Base-by-base conservation (phyloP, 2,797 vertebrate genomes). In the Megaceryle alcyon region DNA sequence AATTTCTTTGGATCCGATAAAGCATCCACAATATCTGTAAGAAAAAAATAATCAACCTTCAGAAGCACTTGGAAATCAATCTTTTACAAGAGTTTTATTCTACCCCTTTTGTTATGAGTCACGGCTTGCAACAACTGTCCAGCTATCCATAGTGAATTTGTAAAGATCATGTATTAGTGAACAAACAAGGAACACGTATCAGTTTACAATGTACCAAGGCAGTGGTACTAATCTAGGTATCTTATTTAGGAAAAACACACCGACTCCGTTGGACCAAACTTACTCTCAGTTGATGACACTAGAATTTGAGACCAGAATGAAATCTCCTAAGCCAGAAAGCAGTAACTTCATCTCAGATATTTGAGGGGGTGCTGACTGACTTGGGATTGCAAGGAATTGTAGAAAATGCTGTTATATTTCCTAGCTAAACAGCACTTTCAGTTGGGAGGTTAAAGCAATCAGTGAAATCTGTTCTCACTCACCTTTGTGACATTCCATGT, bases 1-100 rank as follows among this genome's bases (percentile, higher is more conserved):
- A 99, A 99, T 97, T 99, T 99, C 98, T 99, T 99, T 96, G 99
- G 99, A 97, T 99, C 99, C 65, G 99, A 99, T 71, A 99, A 98
- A 95, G 99, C 99, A 88, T 99, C 99, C 95, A 99, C 99, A 43
- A 99, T 99, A 71, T 99, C 99, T 99, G 85, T 54, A 97, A 96
- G 82, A 14, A 84, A 96, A 95, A 96, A 69, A 69, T 59, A 96
- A 25, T 11, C 10, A 66, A 51, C 14, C 49, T 73, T 56, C 64
- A 60, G 60, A 70, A 14, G 14, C 39, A 89, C 53, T 19, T 60
- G 25, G 63, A 84, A 82, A 88, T 22, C 1, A 51, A 22, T 29
- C 23, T 61, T 82, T 64, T 57, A 31, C n/a, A 86, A 57, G 19
- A 63, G 31, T 12, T 35, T 46, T 56, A 21, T 26, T 84, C 23